Percentiles rank a stretch among this genome's conserved stretches.
Conservation (phyloP, 2,797 vertebrate genomes). For the Mico argentatus region DNA sequence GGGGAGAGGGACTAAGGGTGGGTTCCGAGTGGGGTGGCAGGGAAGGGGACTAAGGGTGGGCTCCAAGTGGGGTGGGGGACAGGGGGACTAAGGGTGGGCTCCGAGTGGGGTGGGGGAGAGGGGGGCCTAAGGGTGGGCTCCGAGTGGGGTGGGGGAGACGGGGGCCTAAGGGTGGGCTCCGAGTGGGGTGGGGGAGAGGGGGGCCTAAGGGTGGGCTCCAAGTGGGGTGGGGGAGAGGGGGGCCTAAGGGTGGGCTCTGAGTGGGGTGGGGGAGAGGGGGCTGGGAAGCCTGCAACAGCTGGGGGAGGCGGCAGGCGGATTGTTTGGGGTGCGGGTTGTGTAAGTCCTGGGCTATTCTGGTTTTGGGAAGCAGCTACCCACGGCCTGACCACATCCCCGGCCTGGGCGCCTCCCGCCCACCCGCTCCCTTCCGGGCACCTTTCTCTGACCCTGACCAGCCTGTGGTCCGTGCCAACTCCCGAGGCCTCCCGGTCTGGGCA, state of each 20-base stretch:
- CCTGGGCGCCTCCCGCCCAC: constrained; percentile 61
- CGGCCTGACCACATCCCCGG: constrained; percentile 86
- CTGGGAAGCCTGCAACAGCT: background rate
- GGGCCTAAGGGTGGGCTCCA: no score
- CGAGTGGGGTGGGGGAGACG: background rate
- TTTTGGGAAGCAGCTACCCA: constrained; percentile 84
- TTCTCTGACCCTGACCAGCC: constrained; percentile 75
- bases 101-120: no score
- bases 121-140: background rate
- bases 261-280: fast-evolving
- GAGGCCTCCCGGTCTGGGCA: background rate
- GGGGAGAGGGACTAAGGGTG: no score
- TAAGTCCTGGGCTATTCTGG: constrained; percentile 79
- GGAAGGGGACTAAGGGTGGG: no score
- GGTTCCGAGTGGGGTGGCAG: no score
- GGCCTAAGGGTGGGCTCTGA: background rate
- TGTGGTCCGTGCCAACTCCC: background rate
- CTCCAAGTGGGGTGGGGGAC: background rate
- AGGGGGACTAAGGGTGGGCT: background rate
- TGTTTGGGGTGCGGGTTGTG: constrained; percentile 67
- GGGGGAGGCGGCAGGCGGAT: background rate
- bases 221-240: background rate
- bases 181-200: no score
- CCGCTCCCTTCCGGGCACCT: constrained; percentile 85
- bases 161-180: no score